Percentiles rank a stretch among this genome's conserved stretches.
These are phyloP conservation scores for Drosophila falleni DNA, from an alignment of 2,888 invertebrate species.

Conservation along the genomic window DNA sequence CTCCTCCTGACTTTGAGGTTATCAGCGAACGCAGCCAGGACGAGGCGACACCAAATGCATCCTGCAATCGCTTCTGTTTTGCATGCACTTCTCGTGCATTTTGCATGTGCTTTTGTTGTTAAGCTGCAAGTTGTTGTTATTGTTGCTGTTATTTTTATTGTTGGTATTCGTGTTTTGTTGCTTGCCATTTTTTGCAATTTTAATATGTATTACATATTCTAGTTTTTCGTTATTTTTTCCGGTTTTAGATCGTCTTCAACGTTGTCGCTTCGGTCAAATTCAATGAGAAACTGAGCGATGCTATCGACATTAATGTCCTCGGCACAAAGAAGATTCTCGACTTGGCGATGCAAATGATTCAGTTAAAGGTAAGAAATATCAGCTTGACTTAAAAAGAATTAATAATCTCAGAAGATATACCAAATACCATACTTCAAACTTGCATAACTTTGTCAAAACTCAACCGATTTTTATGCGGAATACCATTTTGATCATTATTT, in stretches of 20 bases:
- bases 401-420: too few relatives aligned
- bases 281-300: slow-evolving; percentile 85
- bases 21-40: slow-evolving; percentile 59
- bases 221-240: background rate
- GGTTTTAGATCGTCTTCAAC: slow-evolving; percentile 85
- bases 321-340: slow-evolving; percentile 86
- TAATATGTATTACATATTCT: slow-evolving; percentile 61
- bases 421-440: too few relatives aligned
- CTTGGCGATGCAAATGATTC: slow-evolving; percentile 84
- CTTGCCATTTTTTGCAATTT: slow-evolving; percentile 47
- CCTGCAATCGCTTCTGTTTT: slow-evolving; percentile 60
- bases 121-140: slow-evolving; percentile 7
- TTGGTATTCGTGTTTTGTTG: slow-evolving; percentile 14
- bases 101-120: slow-evolving; percentile 59
- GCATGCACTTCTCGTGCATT: slow-evolving; percentile 76
- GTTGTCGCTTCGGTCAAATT: slow-evolving; percentile 86
- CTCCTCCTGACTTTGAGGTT: slow-evolving; percentile 70
- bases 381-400: background rate
- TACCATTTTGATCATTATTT: too few relatives aligned
- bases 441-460: too few relatives aligned
- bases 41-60: slow-evolving; percentile 48
- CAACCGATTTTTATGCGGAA: too few relatives aligned
- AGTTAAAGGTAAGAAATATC: slow-evolving; percentile 81
- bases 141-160: slow-evolving; percentile 25
- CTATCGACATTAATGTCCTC: slow-evolving; percentile 85